These are phyloP conservation scores for Epinotia brunnichana DNA, from an alignment of 2,888 invertebrate genomes.

Conservation along the genomic window DNA sequence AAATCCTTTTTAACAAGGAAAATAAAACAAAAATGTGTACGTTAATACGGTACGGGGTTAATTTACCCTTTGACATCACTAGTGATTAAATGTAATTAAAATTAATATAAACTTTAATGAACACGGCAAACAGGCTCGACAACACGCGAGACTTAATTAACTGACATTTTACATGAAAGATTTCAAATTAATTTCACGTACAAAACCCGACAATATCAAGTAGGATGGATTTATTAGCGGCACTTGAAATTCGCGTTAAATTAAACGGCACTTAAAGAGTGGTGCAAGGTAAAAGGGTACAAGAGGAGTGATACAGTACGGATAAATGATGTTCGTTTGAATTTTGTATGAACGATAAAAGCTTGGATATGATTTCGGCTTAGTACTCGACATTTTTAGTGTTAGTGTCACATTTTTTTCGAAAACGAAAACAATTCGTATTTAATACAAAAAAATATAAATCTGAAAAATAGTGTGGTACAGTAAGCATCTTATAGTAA, in stretches of 20 bases:
- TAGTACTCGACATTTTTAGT: no score
- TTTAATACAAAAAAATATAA: not conserved
- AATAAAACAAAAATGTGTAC: no score
- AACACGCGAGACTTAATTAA: conserved; percentile 61
- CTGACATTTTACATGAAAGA: conserved; percentile 68
- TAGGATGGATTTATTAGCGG: conserved; percentile 70
- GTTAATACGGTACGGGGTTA: no score
- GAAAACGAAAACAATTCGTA: no score
- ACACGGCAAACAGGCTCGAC: not conserved
- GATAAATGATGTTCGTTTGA: not conserved
- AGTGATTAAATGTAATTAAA: conserved; percentile 15
- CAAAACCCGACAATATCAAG: conserved; percentile 63
- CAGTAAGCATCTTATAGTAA: no score
- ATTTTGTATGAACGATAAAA: not conserved
- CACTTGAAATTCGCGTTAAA: conserved; percentile 76
- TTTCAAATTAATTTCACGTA: conserved; percentile 74
- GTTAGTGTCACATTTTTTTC: no score
- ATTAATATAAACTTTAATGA: conserved; percentile 33
- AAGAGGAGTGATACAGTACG: not conserved
- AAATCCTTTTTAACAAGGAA: not conserved
- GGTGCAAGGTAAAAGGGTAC: conserved; percentile 52
- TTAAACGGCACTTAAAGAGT: conserved; percentile 73
- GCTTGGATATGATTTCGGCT: not conserved
- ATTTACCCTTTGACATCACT: not conserved
- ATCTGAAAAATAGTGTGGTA: not conserved